Conservation (phyloP, 2,113 vertebrate genomes). For the Entomyzon cyanotis region DNA sequence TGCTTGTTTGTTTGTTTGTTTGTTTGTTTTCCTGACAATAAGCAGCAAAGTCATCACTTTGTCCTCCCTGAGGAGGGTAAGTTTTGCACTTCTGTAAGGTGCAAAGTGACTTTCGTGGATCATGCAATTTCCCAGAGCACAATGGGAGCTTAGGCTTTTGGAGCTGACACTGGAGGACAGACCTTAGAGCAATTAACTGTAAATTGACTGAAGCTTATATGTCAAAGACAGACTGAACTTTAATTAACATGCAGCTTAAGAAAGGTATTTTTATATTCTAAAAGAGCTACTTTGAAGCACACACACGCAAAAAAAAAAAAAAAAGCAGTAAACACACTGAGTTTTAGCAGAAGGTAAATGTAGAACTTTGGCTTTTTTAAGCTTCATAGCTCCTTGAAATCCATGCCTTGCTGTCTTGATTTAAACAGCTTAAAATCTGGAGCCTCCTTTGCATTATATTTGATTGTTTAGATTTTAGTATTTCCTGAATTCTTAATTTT, state of each 20-base stretch:
- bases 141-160: not conserved
- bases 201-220: not conserved
- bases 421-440: conserved; percentile 21
- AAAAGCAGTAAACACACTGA: not conserved
- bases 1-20: no score
- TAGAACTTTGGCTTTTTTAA: not conserved
- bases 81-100: not conserved
- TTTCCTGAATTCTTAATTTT: conserved; percentile 11
- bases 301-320: not conserved
- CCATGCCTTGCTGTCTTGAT: not conserved
- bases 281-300: not conserved
- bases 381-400: not conserved
- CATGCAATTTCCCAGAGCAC: not conserved
- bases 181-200: conserved; percentile 2
- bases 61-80: not conserved
- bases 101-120: not conserved
- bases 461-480: conserved; percentile 4
- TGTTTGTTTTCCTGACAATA: not conserved
- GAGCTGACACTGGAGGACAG: not conserved
- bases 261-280: not conserved
- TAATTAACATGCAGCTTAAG: not conserved
- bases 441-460: not conserved
- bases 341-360: conserved; percentile 4
- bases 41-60: not conserved
- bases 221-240: conserved; percentile 10